Evolutionary conservation across 1,140 invertebrate genomes (phyloP).

Genomic region (Neodiprion pinetum): DNA sequence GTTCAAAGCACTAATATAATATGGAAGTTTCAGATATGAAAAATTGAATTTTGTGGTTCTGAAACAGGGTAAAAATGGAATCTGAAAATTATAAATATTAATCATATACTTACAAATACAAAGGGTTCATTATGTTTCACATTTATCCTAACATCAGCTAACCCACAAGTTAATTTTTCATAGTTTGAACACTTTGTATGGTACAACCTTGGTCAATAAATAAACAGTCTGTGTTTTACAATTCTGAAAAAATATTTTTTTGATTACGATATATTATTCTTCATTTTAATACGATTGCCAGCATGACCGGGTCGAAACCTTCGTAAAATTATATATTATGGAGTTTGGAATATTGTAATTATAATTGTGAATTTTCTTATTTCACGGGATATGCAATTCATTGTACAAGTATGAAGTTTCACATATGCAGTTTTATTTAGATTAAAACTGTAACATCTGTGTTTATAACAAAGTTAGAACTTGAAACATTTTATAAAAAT

Average conservation of each 20-base stretch:
- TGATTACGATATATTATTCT: too few relatives aligned
- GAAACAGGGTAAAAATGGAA: background rate
- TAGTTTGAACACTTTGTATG: background rate
- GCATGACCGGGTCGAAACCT: too few relatives aligned
- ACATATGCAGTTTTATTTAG: background rate
- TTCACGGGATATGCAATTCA: too few relatives aligned
- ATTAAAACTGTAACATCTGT: constrained; percentile 5
- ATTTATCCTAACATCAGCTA: too few relatives aligned
- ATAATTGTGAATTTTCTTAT: too few relatives aligned
- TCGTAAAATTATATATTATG: too few relatives aligned
- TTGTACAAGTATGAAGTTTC: background rate
- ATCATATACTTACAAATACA: background rate
- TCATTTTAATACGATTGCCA: too few relatives aligned
- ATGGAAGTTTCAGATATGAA: background rate
- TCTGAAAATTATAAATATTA: background rate
- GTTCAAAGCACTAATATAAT: background rate
- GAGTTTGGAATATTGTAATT: too few relatives aligned
- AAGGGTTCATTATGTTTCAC: too few relatives aligned
- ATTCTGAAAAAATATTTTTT: too few relatives aligned
- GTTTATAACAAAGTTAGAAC: constrained; percentile 3
- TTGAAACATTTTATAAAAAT: constrained; percentile 8
- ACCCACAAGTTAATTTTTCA: background rate
- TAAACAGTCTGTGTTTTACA: background rate
- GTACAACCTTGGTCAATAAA: background rate
- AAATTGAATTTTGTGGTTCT: background rate